Evolutionary conservation across 2,797 vertebrate species (phyloP).

Genomic region (Coccyzus lansbergi): DNA sequence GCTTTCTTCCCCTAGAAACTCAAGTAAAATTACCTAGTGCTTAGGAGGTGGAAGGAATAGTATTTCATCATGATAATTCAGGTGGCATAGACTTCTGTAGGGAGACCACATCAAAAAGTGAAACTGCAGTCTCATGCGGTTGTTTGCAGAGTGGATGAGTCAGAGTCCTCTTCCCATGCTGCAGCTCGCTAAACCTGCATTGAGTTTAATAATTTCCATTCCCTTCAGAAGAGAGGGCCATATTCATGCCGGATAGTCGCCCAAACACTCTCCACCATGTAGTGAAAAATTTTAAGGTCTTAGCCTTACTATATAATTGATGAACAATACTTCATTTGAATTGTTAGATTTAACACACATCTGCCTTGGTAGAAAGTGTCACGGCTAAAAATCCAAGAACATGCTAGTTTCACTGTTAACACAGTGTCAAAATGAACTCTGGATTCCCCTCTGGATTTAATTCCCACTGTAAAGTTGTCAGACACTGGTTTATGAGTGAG

Average conservation of each 20-base stretch:
- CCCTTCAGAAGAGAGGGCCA: neutral
- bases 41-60: conserved; percentile 38
- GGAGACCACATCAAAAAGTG: conserved; percentile 69
- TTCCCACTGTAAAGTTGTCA: neutral
- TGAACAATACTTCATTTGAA: neutral
- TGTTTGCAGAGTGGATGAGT: conserved; percentile 39
- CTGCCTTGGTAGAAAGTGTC: neutral
- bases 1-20: neutral
- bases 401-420: neutral
- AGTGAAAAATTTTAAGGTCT: neutral
- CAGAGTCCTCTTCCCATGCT: conserved; percentile 49
- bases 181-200: neutral
- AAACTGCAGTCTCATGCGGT: conserved; percentile 43
- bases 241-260: neutral
- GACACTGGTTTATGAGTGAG: fast-evolving
- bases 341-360: neutral
- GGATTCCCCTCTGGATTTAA: neutral
- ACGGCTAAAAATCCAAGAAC: neutral
- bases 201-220: conserved; percentile 46
- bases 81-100: conserved; percentile 12
- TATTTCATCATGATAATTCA: conserved; percentile 29
- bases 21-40: neutral
- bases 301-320: neutral
- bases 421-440: neutral
- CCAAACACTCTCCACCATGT: neutral